These are phyloP conservation scores for Turritopsis rubra DNA, from an alignment of 30 jellyfish, hydroid and myxozoan genomes.

Conservation along the genomic window DNA sequence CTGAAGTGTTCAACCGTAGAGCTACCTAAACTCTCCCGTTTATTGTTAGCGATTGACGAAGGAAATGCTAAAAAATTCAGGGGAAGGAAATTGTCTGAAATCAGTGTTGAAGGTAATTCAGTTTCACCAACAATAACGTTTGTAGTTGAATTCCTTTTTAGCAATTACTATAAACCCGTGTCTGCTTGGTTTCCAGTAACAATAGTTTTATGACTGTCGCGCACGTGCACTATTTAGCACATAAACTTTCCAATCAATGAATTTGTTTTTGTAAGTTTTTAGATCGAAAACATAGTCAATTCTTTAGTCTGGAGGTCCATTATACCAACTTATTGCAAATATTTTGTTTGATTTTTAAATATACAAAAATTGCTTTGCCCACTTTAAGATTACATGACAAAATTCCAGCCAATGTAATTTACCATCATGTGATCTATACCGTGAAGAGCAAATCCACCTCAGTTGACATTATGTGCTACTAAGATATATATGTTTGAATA, in stretches of 20 bases:
- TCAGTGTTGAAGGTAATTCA: constrained; percentile 31
- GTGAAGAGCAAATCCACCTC: no score
- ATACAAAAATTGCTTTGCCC: background rate
- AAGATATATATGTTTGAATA: no score
- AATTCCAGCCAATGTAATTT: no score
- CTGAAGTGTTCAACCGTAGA: constrained; percentile 19
- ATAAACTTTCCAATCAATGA: background rate
- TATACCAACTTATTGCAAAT: background rate
- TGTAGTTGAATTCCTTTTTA: background rate
- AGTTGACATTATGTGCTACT: no score
- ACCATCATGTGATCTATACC: no score
- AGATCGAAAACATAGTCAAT: background rate
- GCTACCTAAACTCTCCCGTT: constrained; percentile 20
- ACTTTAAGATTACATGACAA: no score
- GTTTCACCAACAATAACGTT: background rate
- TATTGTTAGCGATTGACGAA: constrained; percentile 27
- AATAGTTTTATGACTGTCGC: background rate
- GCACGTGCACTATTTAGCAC: no score
- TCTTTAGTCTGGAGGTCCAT: background rate
- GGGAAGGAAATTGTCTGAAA: constrained; percentile 36
- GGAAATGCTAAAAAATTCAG: constrained; percentile 36
- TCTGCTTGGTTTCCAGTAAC: background rate
- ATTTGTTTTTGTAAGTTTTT: background rate
- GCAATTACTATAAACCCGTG: background rate
- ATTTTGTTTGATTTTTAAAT: background rate